Evolutionary conservation across 2,113 vertebrate species (phyloP).

Genomic region (Mystacornis crossleyi): DNA sequence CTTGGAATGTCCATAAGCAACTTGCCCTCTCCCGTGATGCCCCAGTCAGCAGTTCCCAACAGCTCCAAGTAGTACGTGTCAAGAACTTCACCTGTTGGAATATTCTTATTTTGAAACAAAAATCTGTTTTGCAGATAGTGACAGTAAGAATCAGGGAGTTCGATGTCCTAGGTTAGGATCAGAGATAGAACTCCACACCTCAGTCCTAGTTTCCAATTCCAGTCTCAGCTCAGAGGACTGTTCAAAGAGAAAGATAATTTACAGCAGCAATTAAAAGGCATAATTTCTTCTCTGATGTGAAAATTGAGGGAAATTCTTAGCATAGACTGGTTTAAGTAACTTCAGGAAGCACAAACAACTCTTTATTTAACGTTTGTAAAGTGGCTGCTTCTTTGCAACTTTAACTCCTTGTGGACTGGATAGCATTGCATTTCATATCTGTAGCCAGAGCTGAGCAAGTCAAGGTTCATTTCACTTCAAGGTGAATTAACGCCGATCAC

Average conservation of each 20-base stretch:
- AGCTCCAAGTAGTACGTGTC: not conserved
- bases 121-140: not conserved
- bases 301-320: not conserved
- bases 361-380: not conserved
- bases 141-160: not conserved
- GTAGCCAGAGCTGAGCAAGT: not conserved
- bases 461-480: not conserved
- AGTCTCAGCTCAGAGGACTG: not conserved
- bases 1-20: not conserved
- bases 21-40: accelerated
- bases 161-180: not conserved
- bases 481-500: not conserved
- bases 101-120: not conserved
- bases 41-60: not conserved
- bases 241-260: not conserved
- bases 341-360: not conserved
- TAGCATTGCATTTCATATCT: not conserved
- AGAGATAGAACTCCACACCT: not conserved
- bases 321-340: not conserved
- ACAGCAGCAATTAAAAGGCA: not conserved
- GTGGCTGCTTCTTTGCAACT: not conserved
- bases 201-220: not conserved
- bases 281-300: not conserved
- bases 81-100: not conserved
- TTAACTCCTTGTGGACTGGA: not conserved